Base-by-base conservation (phyloP, 2,113 vertebrate species). In the Lagopus leucura region DNA sequence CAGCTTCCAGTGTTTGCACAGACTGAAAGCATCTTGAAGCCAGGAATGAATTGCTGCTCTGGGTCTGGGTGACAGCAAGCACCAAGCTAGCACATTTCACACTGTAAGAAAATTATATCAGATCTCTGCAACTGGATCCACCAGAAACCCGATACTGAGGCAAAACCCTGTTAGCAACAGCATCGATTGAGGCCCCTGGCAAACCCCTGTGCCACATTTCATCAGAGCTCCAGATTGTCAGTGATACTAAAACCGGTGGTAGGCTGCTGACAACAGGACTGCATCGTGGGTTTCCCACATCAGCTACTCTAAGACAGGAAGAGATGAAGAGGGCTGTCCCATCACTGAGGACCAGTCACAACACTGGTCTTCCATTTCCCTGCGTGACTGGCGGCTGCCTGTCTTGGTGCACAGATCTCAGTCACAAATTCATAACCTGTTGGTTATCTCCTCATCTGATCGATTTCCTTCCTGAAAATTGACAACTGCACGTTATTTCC, bases 401-500 rank as follows among this genome's bases (percentile, higher is more conserved):
- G 22, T 13, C 5, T 34, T 64, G 6, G 20, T n/a, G 25, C 5
- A 42, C 22, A 10, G 21, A 10, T 32, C 15, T 55, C 21, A 20
- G 30, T 38, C 12, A 38, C 27, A 71, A 28, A 50, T 36, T 50
- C 67, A 50, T 13, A 67, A 76, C 72, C 50, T 65, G 10, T 9
- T 58, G 58, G n/a, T 60, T 87, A 88, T 19, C 92, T 83, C 40
- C 24, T 32, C 43, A 69, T 55, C 72, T 36, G 28, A 81, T 54
- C n/a, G 28, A 81, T 57, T 89, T 82, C 73, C 61, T 55, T 79
- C 60, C 82, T 77, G 72, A 72, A 85, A 94, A 88, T 25, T 67
- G 71, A 92, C 58, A 67, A 80, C 64, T 87, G 71, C 48, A 94
- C 83, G 71, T 82, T 67, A 84, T 71, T 95, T 88, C 42, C 86